Percentiles rank a stretch among this genome's conserved stretches.
These are phyloP conservation scores for Regulus satrapa DNA, from an alignment of 2,113 vertebrate species.

Conservation along the genomic window DNA sequence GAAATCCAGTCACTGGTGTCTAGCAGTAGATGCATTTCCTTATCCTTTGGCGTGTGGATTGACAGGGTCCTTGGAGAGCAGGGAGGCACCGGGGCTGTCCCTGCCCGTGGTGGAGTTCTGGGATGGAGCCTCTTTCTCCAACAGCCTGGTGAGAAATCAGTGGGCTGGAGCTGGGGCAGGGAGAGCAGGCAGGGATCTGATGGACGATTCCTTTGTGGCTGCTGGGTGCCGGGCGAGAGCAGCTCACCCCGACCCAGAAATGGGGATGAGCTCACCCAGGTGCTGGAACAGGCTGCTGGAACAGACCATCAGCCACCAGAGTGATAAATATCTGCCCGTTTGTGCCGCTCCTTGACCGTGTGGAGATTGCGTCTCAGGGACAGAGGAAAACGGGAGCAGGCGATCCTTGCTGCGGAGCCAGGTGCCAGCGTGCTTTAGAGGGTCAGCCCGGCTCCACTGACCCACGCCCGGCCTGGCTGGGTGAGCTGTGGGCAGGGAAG, in stretches of 20 bases:
- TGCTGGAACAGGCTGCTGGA: not conserved
- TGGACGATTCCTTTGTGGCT: not conserved
- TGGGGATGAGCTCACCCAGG: not conserved
- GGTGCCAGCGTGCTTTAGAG: too few relatives aligned
- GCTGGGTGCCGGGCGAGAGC: not conserved
- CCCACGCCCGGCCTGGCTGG: too few relatives aligned
- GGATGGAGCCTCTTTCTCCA: not conserved
- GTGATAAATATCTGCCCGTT: not conserved
- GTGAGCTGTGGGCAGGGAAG: not conserved
- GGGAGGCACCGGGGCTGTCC: not conserved
- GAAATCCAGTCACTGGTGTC: too few relatives aligned
- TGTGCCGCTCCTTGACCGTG: conserved; percentile 3
- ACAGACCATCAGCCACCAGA: not conserved
- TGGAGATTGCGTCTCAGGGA: conserved; percentile 4
- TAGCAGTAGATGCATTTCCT: not conserved
- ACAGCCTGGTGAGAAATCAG: not conserved
- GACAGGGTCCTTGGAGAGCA: not conserved
- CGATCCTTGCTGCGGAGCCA: not conserved
- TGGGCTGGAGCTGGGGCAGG: not conserved
- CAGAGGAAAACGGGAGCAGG: not conserved
- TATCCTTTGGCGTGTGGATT: not conserved
- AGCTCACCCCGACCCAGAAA: not conserved
- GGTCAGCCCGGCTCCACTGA: too few relatives aligned
- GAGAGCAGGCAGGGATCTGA: not conserved
- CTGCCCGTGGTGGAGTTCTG: fast-evolving